These are phyloP conservation scores for Lycopodina hypogea DNA, from an alignment of 37 sponge, comb jelly and placozoan genomes.

Conservation along the genomic window DNA sequence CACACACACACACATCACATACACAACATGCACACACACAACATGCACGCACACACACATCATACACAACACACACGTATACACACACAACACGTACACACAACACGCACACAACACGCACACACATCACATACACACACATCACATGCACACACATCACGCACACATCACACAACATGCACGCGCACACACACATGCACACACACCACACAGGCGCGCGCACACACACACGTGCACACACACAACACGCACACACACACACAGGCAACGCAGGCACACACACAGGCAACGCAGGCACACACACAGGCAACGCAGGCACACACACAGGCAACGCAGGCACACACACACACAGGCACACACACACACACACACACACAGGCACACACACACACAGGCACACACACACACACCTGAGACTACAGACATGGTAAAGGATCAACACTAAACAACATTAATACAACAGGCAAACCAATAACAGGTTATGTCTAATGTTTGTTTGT, in stretches of 20 bases:
- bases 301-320: not conserved
- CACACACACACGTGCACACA: not conserved
- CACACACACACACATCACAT: not conserved
- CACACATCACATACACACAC: not conserved
- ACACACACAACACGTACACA: not conserved
- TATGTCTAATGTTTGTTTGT: too few species aligned
- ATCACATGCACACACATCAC: not conserved
- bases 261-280: not conserved
- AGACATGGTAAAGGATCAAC: not conserved
- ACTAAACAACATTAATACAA: too few species aligned
- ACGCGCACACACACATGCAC: not conserved
- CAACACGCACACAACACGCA: not conserved
- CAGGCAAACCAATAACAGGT: too few species aligned
- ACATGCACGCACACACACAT: not conserved
- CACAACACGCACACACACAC: not conserved
- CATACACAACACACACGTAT: not conserved
- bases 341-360: conserved; percentile 19
- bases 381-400: conserved; percentile 1
- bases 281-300: not conserved
- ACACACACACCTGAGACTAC: conserved; percentile 38
- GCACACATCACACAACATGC: not conserved
- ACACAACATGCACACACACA: not conserved
- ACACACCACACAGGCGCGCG: not conserved
- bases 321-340: not conserved
- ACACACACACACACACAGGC: not conserved